A percentile compares a stretch with the other conserved stretches of the same genome.
Conservation (phyloP, 2,113 vertebrate species). For the Salminus brasiliensis region DNA sequence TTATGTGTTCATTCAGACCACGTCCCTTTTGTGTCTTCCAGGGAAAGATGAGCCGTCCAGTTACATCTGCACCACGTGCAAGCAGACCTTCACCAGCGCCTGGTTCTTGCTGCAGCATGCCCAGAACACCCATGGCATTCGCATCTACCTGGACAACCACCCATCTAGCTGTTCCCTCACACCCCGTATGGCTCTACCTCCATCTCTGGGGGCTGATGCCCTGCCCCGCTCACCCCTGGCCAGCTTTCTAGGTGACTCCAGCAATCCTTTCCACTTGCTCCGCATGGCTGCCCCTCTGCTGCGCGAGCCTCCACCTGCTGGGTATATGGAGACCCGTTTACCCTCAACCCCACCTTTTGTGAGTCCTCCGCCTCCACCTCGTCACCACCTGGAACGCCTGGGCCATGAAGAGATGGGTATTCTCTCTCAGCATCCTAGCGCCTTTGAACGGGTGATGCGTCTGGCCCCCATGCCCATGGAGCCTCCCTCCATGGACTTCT, state of each 20-base stretch:
- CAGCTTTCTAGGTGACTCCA: conserved; percentile 93
- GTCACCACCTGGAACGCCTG: conserved; percentile 89
- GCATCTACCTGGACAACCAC: conserved; percentile 98
- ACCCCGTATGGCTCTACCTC: conserved; percentile 94
- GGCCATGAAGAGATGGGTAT: conserved; percentile 99
- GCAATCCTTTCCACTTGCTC: conserved; percentile 95
- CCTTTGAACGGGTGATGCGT: conserved; percentile 99
- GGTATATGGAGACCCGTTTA: conserved; percentile 93
- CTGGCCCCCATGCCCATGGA: conserved; percentile 94
- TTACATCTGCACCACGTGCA: conserved; percentile 99
- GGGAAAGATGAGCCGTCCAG: conserved; percentile 99
- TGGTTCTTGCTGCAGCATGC: conserved; percentile 99
- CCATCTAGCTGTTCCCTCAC: conserved; percentile 91
- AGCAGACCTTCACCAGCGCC: conserved; percentile 97
- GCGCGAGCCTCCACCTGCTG: conserved; percentile 86
- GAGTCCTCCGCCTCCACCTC: conserved; percentile 94
- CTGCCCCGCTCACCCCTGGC: conserved; percentile 94
- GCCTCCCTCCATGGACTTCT: conserved; percentile 98
- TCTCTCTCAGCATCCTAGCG: conserved; percentile 99
- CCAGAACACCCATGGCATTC: conserved; percentile 97
- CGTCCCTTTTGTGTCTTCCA: conserved; percentile 71
- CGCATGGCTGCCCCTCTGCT: conserved; percentile 96
- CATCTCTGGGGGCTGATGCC: conserved; percentile 87
- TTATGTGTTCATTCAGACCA: conserved; percentile 33
- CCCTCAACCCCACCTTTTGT: conserved; percentile 94